Evolutionary conservation across 2,113 vertebrate genomes (phyloP), one percentile per base, ranked within the genome.

Genomic region (Anolis carolinensis): DNA sequence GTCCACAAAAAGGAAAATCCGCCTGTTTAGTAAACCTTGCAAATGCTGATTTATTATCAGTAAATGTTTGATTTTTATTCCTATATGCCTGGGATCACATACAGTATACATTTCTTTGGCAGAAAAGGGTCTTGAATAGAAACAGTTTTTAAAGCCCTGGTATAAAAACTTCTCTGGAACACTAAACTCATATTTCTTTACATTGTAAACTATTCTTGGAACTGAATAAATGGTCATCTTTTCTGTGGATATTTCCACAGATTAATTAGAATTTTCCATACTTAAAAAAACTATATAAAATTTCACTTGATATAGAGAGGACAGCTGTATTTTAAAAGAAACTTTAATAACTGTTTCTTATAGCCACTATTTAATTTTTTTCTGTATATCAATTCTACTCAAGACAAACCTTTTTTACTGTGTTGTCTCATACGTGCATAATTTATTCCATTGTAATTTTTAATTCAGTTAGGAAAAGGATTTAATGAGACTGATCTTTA

Each of bases 191-290:
- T 10, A 44, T 0, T 9, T 50, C 32, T 84, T 5, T 65, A 81
- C 18, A 76, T 82, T 82, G 68, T 27, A 86, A 88, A 36, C 72
- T 18, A 62, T 78, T 70, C 3, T 3, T 39, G 59, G 88, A 82
- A 21, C 0, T 0, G 27, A 20, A 82, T 7, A 82, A 3, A 4
- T 7, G 30, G 0, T 68, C 39, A 0, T 65, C 86, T 71, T 13
- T 44, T 83, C 36, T 11, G 0, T 83, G 21, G 73, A 27, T 83
- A 1, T 79, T 32, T 4, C 88, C 82, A 27, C 34, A 48, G 7
- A 87, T 83, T 70, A 14, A 77, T 65, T 71, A 1, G 48, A 72
- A 5, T 85, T 74, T 25, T 48, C 0, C 13, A 11, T 1, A 10
- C 8, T 2, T 59, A 73, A 39, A 52, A 65, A 48, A 72, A 74